These are phyloP conservation scores for Parasteatoda tepidariorum DNA, from an alignment of 1,140 invertebrate genomes.

Conservation along the genomic window DNA sequence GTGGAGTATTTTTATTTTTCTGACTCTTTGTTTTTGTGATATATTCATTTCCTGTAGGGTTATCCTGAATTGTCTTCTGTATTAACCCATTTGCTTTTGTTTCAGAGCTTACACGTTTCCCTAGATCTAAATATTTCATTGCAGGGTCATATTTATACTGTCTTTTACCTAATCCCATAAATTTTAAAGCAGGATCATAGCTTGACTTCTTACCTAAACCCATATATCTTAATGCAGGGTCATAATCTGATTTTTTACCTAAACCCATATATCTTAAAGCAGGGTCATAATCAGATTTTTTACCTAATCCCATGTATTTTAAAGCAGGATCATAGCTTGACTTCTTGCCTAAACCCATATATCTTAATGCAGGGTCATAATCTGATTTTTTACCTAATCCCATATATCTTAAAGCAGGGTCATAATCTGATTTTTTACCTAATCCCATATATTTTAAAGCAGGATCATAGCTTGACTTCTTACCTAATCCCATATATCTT, in stretches of 20 bases:
- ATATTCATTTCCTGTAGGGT: no score
- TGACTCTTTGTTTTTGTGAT: no score
- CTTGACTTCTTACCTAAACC: background rate
- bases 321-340: background rate
- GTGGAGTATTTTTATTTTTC: no score
- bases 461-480: slow-evolving; percentile 1
- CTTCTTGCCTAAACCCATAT: slow-evolving; percentile 28
- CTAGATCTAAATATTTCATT: slow-evolving; percentile 26
- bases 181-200: slow-evolving; percentile 21
- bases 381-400: slow-evolving; percentile 2
- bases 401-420: slow-evolving; percentile 22
- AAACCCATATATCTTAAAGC: background rate
- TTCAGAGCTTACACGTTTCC: no score
- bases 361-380: slow-evolving; percentile 6
- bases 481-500: background rate
- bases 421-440: slow-evolving; percentile 12
- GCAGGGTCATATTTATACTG: slow-evolving; percentile 24
- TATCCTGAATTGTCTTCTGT: no score
- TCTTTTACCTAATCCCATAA: background rate
- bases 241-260: background rate
- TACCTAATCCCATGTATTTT: background rate
- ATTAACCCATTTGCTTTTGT: no score
- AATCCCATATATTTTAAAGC: background rate
- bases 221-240: slow-evolving; percentile 23
- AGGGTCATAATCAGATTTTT: background rate